These are phyloP conservation scores for Argyresthia albistria DNA, from an alignment of 2,888 invertebrate genomes.

Conservation along the genomic window DNA sequence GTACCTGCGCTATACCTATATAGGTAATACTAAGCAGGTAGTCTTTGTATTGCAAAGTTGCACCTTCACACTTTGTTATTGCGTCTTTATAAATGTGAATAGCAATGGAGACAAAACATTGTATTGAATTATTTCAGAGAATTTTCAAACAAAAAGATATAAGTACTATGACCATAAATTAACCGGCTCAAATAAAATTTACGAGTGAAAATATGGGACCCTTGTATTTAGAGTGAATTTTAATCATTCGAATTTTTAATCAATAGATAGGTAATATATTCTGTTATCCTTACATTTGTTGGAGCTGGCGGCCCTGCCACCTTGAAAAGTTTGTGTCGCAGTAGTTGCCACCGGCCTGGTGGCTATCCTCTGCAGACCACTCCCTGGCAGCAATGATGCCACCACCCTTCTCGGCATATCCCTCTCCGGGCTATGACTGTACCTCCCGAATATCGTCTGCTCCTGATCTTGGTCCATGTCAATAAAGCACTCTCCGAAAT, in stretches of 20 bases:
- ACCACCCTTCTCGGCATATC: conserved; percentile 50
- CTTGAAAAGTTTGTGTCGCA: conserved; percentile 33
- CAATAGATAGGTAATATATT: not conserved
- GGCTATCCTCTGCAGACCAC: conserved; percentile 52
- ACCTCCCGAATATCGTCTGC: conserved; percentile 32
- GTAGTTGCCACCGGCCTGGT: conserved; percentile 42
- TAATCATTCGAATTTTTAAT: too few species aligned
- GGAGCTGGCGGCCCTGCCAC: conserved; percentile 23
- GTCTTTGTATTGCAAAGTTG: too few species aligned
- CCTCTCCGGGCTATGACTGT: conserved; percentile 38
- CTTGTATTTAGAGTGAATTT: too few species aligned
- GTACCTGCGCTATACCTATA: too few species aligned
- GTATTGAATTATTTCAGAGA: too few species aligned
- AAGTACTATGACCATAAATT: not conserved
- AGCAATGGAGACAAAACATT: too few species aligned
- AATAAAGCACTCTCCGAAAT: conserved; percentile 54
- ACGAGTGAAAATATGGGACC: too few species aligned
- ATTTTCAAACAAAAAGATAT: not conserved
- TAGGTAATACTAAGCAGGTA: not conserved
- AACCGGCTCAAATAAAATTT: too few species aligned
- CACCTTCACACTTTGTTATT: too few species aligned
- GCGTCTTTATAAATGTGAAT: too few species aligned
- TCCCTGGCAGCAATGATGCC: conserved; percentile 51
- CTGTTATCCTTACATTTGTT: not conserved
- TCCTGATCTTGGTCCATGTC: conserved; percentile 59